Evolutionary conservation across 2,797 vertebrate species (phyloP).

Genomic region (Myotis planiceps): DNA sequence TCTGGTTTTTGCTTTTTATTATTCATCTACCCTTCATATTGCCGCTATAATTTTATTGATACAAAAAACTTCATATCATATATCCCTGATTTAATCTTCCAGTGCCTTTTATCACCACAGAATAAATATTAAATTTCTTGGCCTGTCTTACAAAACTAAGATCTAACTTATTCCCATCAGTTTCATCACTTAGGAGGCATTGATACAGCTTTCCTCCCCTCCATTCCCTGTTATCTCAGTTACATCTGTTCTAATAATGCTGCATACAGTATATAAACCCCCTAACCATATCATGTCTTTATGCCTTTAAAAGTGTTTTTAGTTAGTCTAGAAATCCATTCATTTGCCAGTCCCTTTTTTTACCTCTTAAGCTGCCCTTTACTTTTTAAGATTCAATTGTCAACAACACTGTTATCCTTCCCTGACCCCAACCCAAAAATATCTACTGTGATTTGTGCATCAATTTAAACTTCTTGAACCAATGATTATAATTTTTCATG

Average conservation of each 20-base stretch:
- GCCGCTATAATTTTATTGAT: neutral
- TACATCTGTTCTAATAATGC: neutral
- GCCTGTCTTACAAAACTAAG: neutral
- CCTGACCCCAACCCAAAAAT: neutral
- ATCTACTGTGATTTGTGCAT: neutral
- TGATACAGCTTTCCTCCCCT: neutral
- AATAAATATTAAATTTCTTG: neutral
- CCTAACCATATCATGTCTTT: neutral
- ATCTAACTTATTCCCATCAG: neutral
- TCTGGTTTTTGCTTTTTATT: neutral
- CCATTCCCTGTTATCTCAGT: neutral
- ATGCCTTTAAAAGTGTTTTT: neutral
- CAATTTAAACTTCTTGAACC: neutral
- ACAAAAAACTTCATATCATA: neutral
- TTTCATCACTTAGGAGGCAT: neutral
- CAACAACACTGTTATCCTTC: neutral
- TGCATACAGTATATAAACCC: neutral
- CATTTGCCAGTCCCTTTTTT: neutral
- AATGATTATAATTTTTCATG: neutral
- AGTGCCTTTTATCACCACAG: neutral
- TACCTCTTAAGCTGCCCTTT: neutral
- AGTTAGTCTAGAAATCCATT: neutral
- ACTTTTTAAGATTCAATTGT: neutral
- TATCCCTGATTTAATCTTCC: neutral
- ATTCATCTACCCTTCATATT: neutral